phyloP scores from a whole-genome alignment of 2,888 invertebrate species.

The Meta bourneti region DNA sequence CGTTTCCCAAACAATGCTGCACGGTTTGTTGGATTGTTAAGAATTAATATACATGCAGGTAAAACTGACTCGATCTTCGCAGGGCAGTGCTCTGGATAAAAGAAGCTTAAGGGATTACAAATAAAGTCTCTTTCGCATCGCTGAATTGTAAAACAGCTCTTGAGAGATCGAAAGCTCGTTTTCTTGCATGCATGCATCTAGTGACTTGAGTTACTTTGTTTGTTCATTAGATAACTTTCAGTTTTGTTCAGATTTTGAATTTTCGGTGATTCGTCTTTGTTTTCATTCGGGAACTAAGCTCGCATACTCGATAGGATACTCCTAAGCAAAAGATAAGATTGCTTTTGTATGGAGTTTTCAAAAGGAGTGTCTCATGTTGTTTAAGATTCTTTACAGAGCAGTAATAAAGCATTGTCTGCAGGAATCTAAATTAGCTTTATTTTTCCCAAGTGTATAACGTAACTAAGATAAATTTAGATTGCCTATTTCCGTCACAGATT shows the following conservation, averaged over 20 bases:
- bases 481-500: too few species aligned
- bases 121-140: conserved; percentile 34
- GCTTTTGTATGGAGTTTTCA: too few species aligned
- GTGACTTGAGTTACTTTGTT: conserved; percentile 3
- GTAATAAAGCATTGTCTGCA: too few species aligned
- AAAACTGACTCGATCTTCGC: conserved; percentile 8
- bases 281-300: too few species aligned
- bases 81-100: conserved; percentile 8
- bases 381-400: too few species aligned
- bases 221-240: conserved; percentile 8
- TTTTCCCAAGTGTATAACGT: too few species aligned
- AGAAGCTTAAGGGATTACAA: conserved; percentile 66
- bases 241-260: conserved; percentile 2
- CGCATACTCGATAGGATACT: too few species aligned
- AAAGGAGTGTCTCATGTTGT: too few species aligned
- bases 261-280: too few species aligned
- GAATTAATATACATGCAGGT: neutral
- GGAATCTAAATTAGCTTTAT: too few species aligned
- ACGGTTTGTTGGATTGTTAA: conserved; percentile 17
- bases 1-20: neutral
- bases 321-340: too few species aligned
- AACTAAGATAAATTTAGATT: too few species aligned
- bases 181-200: conserved; percentile 33
- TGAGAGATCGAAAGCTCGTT: conserved; percentile 8
- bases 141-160: conserved; percentile 50